A percentile compares a stretch with the other conserved stretches of the same genome.
Conservation (phyloP, 2,888 invertebrate genomes). For the Podotricha telesiphe region DNA sequence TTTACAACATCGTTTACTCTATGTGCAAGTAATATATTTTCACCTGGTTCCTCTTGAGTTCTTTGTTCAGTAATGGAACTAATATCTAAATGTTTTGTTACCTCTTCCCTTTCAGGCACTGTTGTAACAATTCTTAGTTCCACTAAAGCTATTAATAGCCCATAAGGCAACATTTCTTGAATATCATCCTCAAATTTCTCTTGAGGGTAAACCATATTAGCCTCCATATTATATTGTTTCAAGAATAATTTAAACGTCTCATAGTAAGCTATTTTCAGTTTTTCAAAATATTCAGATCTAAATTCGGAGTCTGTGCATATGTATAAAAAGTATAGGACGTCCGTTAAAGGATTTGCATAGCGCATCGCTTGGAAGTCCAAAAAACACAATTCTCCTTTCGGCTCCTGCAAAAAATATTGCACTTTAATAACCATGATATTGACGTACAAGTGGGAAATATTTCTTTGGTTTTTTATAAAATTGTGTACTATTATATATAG, state of each 20-base stretch:
- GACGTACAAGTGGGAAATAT: background rate
- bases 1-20: constrained; percentile 67
- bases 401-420: constrained; percentile 54
- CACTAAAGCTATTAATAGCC: constrained; percentile 63
- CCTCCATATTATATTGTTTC: constrained; percentile 56
- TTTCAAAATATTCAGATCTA: constrained; percentile 59
- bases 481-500: too few species aligned
- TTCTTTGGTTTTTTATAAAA: background rate
- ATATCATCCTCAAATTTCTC: constrained; percentile 60
- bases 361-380: constrained; percentile 73
- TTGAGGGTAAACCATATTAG: constrained; percentile 56
- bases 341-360: constrained; percentile 67
- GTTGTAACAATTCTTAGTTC: constrained; percentile 61
- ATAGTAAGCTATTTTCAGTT: constrained; percentile 60
- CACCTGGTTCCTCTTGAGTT: constrained; percentile 4
- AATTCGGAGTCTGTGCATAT: constrained; percentile 67
- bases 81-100: constrained; percentile 45
- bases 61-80: constrained; percentile 44
- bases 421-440: background rate
- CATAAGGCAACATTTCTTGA: constrained; percentile 59
- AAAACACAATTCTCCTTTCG: constrained; percentile 60
- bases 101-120: constrained; percentile 32
- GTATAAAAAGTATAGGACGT: constrained; percentile 66
- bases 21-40: constrained; percentile 51
- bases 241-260: constrained; percentile 58